Conservation (phyloP, 2,113 vertebrate species). For the Pogonocichla stellata region DNA sequence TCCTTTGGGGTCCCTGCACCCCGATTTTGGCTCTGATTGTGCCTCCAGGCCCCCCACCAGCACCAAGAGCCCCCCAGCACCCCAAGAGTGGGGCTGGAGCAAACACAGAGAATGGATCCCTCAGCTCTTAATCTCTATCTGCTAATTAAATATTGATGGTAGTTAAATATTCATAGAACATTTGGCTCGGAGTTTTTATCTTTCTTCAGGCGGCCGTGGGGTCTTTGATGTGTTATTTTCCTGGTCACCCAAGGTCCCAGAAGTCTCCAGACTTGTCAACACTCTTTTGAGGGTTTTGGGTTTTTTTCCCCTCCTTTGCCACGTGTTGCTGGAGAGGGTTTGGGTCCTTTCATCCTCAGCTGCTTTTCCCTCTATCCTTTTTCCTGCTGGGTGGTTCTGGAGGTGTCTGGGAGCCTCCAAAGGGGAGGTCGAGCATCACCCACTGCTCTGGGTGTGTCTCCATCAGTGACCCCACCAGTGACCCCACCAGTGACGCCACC, state of each 20-base stretch:
- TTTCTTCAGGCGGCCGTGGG: slow-evolving; percentile 19
- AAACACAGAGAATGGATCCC: neutral
- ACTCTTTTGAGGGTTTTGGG: neutral
- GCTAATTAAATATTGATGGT: slow-evolving; percentile 66
- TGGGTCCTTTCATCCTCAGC: neutral
- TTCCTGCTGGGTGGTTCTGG: neutral
- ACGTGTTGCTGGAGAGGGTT: neutral
- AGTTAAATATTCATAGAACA: slow-evolving; percentile 65
- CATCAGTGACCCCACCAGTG: too few species aligned
- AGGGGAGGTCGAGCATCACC: neutral
- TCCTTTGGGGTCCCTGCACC: accelerated
- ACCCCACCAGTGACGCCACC: too few species aligned
- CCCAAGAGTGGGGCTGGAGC: accelerated
- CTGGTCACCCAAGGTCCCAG: slow-evolving; percentile 28
- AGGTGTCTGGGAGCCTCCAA: neutral
- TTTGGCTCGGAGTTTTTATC: slow-evolving; percentile 46
- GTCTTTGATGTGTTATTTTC: slow-evolving; percentile 59
- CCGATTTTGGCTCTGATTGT: accelerated
- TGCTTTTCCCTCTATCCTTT: neutral
- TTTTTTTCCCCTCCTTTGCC: accelerated
- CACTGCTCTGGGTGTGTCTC: neutral
- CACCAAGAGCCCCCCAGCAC: neutral
- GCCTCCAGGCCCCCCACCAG: neutral
- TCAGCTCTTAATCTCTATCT: slow-evolving; percentile 40
- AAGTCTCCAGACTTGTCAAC: slow-evolving; percentile 15